Conservation (phyloP, 2,888 invertebrate species). For the Phorcus lineatus region DNA sequence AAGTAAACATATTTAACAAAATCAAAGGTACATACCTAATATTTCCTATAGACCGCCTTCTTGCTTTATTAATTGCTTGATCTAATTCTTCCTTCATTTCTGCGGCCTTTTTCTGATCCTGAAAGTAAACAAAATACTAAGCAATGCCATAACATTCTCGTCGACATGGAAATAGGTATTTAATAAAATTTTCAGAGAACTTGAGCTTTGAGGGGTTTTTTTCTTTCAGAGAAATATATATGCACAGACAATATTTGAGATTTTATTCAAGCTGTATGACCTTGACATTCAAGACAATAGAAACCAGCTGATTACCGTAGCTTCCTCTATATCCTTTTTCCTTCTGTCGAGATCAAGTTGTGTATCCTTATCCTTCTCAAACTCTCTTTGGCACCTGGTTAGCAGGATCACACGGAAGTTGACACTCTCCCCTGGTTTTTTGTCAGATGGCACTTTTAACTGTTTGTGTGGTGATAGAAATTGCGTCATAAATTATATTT, state of each 20-base stretch:
- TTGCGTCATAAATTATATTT: no score
- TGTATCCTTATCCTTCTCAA: constrained; percentile 87
- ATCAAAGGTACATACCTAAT: no score
- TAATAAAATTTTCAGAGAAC: no score
- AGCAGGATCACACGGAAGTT: constrained; percentile 88
- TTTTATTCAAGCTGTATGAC: no score
- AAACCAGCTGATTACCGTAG: constrained; percentile 24
- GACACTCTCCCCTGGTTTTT: constrained; percentile 75
- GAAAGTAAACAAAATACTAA: neutral
- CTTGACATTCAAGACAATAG: no score
- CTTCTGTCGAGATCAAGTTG: constrained; percentile 77
- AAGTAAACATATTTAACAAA: no score
- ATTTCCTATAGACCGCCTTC: constrained; percentile 91
- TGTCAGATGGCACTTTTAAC: constrained; percentile 80
- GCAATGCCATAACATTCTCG: neutral
- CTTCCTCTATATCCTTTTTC: constrained; percentile 65
- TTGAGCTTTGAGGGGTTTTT: no score
- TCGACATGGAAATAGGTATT: no score
- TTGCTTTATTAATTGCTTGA: constrained; percentile 86
- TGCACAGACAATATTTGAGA: no score
- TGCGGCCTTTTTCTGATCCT: no score
- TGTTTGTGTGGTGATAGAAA: no score
- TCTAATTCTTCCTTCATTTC: constrained; percentile 83
- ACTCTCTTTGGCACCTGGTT: constrained; percentile 91
- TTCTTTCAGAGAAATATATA: no score